Evolutionary conservation across 2,888 invertebrate species (phyloP).

Genomic region (Brachyptera risi): DNA sequence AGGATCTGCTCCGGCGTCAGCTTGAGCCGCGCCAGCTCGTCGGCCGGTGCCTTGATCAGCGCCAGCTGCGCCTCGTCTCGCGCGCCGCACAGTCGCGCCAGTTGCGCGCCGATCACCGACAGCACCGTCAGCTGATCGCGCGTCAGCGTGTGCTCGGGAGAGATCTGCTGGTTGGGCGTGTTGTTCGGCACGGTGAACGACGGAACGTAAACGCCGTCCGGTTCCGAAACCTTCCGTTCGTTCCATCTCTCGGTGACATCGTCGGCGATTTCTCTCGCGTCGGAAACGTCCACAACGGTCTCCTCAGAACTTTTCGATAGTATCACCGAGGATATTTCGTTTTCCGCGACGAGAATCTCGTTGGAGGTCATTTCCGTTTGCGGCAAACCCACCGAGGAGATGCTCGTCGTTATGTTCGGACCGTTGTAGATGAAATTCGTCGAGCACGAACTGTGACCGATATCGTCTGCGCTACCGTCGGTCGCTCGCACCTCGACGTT

Average conservation of each 20-base stretch:
- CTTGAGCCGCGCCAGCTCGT: neutral
- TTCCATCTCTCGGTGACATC: neutral
- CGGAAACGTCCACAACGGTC: neutral
- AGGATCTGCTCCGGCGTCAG: neutral
- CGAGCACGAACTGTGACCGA: too few species aligned
- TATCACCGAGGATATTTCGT: too few species aligned
- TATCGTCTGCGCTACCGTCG: too few species aligned
- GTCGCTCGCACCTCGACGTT: too few species aligned
- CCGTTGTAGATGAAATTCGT: too few species aligned
- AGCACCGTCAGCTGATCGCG: neutral
- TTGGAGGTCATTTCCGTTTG: too few species aligned
- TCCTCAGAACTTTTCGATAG: too few species aligned
- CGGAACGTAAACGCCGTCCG: neutral
- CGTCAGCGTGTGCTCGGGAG: conserved; percentile 29
- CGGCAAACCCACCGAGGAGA: too few species aligned
- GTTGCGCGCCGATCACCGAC: neutral
- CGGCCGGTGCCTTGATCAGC: neutral
- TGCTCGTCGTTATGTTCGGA: too few species aligned
- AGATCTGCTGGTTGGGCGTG: conserved; percentile 21
- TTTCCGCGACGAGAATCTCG: too few species aligned
- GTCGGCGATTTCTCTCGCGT: neutral
- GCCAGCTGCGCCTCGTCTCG: neutral
- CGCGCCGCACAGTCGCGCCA: neutral
- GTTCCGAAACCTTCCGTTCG: neutral
- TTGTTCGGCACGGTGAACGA: neutral